phyloP scores from a whole-genome alignment of 2,888 invertebrate genomes.

The Apotomis betuletana region DNA sequence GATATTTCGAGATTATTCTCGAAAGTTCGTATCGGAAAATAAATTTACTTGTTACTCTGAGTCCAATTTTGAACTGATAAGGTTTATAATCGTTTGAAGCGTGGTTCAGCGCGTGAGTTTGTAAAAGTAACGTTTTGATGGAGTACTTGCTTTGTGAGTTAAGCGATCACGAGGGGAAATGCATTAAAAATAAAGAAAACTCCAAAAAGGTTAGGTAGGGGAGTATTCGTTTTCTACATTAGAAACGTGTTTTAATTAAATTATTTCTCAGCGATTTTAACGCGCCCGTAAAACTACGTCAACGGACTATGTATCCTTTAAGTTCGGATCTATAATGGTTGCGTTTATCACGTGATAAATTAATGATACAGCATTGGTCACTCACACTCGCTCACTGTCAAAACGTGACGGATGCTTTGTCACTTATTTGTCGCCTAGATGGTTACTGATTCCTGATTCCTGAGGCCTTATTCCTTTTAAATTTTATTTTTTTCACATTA shows the following conservation, averaged over 20 bases:
- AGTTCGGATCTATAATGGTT: no score
- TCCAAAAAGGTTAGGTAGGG: constrained; percentile 10
- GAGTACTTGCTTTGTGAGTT: constrained; percentile 31
- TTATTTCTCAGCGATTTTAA: not conserved
- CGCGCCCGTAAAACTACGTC: not conserved
- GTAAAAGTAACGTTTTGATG: not conserved
- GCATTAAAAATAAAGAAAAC: constrained; percentile 18
- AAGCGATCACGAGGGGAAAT: constrained; percentile 31
- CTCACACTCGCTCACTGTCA: no score
- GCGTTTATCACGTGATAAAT: no score
- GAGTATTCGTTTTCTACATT: not conserved
- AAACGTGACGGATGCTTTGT: no score
- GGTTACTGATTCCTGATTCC: no score
- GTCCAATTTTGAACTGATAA: not conserved
- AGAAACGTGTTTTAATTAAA: not conserved
- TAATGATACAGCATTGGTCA: no score
- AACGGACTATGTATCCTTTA: no score
- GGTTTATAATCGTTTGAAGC: not conserved
- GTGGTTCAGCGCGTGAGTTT: not conserved
- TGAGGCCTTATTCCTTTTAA: no score
- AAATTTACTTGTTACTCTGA: no score
- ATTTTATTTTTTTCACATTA: no score
- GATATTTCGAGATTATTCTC: constrained; percentile 42
- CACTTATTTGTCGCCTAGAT: no score
- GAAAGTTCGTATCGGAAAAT: constrained; percentile 2